Evolutionary conservation across 2,797 vertebrate species (phyloP), one percentile per base, ranked within the genome.

Genomic region (Poeciliopsis gracilis): DNA sequence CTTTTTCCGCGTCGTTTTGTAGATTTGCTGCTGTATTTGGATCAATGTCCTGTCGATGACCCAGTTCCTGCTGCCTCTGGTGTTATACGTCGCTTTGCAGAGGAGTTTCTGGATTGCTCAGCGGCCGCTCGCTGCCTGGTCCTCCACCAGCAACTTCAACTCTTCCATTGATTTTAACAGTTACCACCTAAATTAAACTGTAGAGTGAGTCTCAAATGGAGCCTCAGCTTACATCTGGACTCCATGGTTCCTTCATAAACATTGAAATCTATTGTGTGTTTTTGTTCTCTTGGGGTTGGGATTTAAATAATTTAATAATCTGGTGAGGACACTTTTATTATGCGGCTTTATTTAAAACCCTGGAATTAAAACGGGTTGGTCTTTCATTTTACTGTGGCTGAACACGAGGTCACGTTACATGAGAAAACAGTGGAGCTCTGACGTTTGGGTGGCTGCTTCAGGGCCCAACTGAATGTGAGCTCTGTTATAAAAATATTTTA

Each of bases 401-500:
- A 41, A 41, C 23, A 67, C 41, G 38, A 67, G 63, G 38, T 67
- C 63, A 12, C 23, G 9, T 67, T 41, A 67, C 36, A 43, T 25
- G 11, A 41, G 41, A 41, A 67, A 36, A 66, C 33, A 59, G 13
- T 12, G 23, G 2, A 5, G 38, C 36, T 67, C 38, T 67, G 63
- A 36, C 38, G 63, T 41, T 67, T 7, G 38, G 38, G 36, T n/a
- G 23, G 23, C 63, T 41, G 20, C 63, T 67, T 25, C 20, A 43
- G 63, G 33, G 61, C 61, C 36, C 18, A 4, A 46, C 25, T 71
- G 13, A 45, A 45, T 72, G n/a, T 36, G 71, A 51, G 71, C 49
- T 78, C 41, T n/a, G n/a, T 66, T 76, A 15, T 5, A 46, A 69
- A 81, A 83, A 73, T 77, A 67, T 76, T 77, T 36, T 43, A 76